Evolutionary conservation across 2,797 vertebrate genomes (phyloP).

Genomic region (Sebastiscus tertius): DNA sequence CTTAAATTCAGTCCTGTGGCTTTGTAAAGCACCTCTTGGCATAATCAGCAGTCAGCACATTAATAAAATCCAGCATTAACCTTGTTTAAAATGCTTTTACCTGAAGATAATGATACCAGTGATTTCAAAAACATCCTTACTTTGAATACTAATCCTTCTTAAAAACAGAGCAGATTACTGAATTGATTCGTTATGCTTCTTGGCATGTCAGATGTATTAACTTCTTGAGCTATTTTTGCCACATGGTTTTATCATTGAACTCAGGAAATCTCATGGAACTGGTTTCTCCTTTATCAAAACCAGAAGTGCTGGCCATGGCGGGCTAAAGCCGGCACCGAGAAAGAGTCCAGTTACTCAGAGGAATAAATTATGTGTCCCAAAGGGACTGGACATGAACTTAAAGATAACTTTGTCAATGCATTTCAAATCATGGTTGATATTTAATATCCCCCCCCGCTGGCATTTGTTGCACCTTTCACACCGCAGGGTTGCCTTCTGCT

Average conservation of each 20-base stretch:
- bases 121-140: slow-evolving; percentile 46
- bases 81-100: slow-evolving; percentile 41
- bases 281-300: slow-evolving; percentile 70
- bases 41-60: slow-evolving; percentile 57
- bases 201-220: slow-evolving; percentile 53
- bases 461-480: slow-evolving; percentile 64
- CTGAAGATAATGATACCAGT: slow-evolving; percentile 27
- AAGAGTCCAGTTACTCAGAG: slow-evolving; percentile 57
- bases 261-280: slow-evolving; percentile 53
- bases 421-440: slow-evolving; percentile 53
- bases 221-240: slow-evolving; percentile 44
- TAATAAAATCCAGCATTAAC: slow-evolving; percentile 41
- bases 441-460: slow-evolving; percentile 64
- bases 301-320: slow-evolving; percentile 54
- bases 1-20: slow-evolving; percentile 61
- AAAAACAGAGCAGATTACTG: slow-evolving; percentile 40
- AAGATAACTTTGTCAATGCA: slow-evolving; percentile 66
- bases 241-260: slow-evolving; percentile 67
- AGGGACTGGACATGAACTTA: slow-evolving; percentile 55
- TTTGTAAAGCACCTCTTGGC: slow-evolving; percentile 59
- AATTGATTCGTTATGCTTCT: slow-evolving; percentile 45
- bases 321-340: slow-evolving; percentile 40
- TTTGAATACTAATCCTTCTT: slow-evolving; percentile 29
- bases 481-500: slow-evolving; percentile 56
- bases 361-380: slow-evolving; percentile 55